These are phyloP conservation scores for Clanis bilineata DNA, from an alignment of 2,888 invertebrate species.

Conservation along the genomic window DNA sequence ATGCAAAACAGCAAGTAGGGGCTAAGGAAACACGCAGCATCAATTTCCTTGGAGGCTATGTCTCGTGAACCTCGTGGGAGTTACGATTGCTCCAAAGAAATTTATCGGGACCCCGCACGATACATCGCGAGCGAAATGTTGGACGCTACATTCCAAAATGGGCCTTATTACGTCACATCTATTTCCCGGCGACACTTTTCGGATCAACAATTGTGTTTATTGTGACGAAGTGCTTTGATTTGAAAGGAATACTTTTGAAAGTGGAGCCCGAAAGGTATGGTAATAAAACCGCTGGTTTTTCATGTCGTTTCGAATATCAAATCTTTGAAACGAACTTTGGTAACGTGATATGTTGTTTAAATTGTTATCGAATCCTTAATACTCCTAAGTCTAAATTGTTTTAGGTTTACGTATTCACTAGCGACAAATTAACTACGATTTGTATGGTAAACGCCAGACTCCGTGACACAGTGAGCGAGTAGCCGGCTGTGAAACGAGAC, in stretches of 20 bases:
- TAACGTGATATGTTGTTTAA: too few relatives aligned
- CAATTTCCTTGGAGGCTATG: conserved; percentile 6
- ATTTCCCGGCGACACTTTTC: conserved; percentile 17
- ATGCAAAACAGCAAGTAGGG: conserved; percentile 63
- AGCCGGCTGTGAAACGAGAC: too few relatives aligned
- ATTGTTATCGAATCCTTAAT: too few relatives aligned
- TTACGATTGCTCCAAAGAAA: conserved; percentile 61
- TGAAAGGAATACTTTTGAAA: neutral
- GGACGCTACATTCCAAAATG: conserved; percentile 36
- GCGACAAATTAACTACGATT: too few relatives aligned
- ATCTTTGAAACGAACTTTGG: too few relatives aligned
- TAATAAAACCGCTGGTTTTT: neutral
- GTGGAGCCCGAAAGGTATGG: neutral
- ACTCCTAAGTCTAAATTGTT: too few relatives aligned
- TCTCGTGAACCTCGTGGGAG: conserved; percentile 2
- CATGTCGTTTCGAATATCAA: neutral
- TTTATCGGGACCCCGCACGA: conserved; percentile 65
- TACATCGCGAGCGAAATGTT: conserved; percentile 48
- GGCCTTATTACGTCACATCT: conserved; percentile 22
- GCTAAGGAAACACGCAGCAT: conserved; percentile 6
- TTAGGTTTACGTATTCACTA: too few relatives aligned
- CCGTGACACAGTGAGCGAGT: too few relatives aligned
- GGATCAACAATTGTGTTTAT: conserved; percentile 4
- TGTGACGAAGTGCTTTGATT: conserved; percentile 6
- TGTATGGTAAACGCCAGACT: too few relatives aligned